These are phyloP conservation scores for Cossypha heuglini DNA, from an alignment of 2,797 vertebrate genomes.

Conservation along the genomic window DNA sequence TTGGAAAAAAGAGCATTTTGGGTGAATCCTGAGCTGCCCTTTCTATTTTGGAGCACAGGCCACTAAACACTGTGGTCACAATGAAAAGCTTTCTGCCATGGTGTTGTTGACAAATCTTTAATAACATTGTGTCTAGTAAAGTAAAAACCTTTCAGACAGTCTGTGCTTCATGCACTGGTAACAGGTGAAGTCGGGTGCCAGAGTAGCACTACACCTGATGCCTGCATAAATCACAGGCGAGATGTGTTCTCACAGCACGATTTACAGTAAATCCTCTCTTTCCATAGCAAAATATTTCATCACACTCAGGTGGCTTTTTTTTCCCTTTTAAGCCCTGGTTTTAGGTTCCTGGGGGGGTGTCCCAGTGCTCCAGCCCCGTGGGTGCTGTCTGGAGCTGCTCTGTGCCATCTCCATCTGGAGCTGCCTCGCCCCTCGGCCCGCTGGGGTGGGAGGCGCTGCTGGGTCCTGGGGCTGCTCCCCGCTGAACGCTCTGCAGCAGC, in stretches of 20 bases:
- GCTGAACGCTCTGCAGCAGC: rapidly evolving
- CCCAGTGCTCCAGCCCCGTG: rapidly evolving
- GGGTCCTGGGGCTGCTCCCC: background rate
- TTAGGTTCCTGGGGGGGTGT: rapidly evolving
- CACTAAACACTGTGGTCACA: rapidly evolving
- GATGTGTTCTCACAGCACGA: rapidly evolving
- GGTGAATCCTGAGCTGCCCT: slow-evolving; percentile 5
- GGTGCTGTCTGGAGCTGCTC: rapidly evolving
- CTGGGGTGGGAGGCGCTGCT: rapidly evolving
- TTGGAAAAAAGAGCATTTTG: background rate
- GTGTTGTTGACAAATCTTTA: slow-evolving; percentile 4
- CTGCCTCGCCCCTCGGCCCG: rapidly evolving
- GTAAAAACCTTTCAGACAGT: background rate
- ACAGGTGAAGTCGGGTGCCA: background rate
- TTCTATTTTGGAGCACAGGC: background rate
- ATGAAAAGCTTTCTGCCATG: background rate
- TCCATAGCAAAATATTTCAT: background rate
- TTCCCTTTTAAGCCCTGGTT: background rate
- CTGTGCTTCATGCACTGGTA: background rate
- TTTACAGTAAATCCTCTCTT: background rate
- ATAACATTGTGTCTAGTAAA: background rate
- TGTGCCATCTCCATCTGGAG: rapidly evolving
- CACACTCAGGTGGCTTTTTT: rapidly evolving
- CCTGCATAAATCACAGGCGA: background rate
- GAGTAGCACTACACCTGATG: rapidly evolving